phyloP scores from a whole-genome alignment of 2,113 vertebrate species.

The Tragelaphus strepsiceros region DNA sequence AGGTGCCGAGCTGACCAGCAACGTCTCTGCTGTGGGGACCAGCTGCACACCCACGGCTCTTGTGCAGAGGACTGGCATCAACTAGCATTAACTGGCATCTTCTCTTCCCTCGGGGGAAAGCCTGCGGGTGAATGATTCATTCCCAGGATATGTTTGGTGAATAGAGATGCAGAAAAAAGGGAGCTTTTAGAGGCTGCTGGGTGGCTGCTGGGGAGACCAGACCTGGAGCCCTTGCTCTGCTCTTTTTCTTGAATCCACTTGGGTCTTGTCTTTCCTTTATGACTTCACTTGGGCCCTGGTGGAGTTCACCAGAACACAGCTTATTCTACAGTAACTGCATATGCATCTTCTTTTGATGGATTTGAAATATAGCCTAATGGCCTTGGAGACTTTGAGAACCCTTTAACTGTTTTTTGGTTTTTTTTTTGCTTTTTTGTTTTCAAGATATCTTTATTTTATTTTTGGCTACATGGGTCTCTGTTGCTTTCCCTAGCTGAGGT shows the following conservation, averaged over 20 bases:
- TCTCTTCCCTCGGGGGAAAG: background rate
- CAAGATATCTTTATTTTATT: background rate
- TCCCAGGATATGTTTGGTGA: background rate
- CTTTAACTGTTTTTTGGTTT: background rate
- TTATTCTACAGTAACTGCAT: background rate
- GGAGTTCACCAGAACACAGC: background rate
- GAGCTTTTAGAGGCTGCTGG: background rate
- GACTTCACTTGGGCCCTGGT: background rate
- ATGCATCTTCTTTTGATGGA: background rate
- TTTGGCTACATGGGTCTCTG: background rate
- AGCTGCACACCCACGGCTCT: accelerated
- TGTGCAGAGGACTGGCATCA: background rate
- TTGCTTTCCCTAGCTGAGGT: background rate
- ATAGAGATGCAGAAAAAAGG: background rate
- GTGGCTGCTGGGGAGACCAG: background rate
- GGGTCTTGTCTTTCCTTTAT: background rate
- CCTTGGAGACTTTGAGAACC: background rate
- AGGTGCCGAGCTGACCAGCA: background rate
- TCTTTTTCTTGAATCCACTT: background rate
- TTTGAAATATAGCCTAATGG: background rate
- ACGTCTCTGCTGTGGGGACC: accelerated
- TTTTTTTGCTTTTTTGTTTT: background rate
- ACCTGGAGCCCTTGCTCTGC: background rate
- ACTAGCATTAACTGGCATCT: background rate
- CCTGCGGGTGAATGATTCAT: background rate